phyloP scores from a whole-genome alignment of 1,140 invertebrate species.

The Drosophila sulfurigaster region DNA sequence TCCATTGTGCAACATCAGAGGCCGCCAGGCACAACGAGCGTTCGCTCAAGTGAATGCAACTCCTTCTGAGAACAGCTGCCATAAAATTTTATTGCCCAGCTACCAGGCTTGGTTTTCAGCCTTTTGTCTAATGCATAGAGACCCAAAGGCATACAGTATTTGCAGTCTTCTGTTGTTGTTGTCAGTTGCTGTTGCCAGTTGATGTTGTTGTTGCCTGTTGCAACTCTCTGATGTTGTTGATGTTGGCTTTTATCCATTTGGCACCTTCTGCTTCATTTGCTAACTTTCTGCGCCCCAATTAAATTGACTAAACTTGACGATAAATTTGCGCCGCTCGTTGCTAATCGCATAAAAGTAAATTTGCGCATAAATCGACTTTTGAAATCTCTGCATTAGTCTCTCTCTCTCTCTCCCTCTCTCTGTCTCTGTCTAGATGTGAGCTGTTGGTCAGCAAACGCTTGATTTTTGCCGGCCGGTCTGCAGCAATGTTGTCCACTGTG shows the following conservation, averaged over 20 bases:
- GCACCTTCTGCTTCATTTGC: conserved; percentile 51
- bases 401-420: too few relatives aligned
- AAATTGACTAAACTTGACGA: conserved; percentile 82
- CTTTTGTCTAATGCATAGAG: conserved; percentile 65
- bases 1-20: conserved; percentile 59
- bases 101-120: conserved; percentile 67
- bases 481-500: conserved; percentile 38
- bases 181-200: background rate
- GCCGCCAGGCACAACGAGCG: conserved; percentile 34
- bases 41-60: conserved; percentile 49
- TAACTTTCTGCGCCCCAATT: conserved; percentile 69
- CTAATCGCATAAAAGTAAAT: conserved; percentile 84
- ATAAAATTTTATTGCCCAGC: conserved; percentile 79
- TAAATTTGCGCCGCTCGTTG: conserved; percentile 78
- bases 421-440: too few relatives aligned
- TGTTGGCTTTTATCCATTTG: conserved; percentile 47
- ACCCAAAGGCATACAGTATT: background rate
- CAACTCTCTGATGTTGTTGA: conserved; percentile 5
- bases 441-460: conserved; percentile 14
- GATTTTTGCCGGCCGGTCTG: conserved; percentile 61
- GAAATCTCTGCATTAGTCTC: conserved; percentile 42
- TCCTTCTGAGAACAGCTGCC: conserved; percentile 52
- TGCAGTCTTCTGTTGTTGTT: background rate
- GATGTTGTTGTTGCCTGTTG: background rate
- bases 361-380: conserved; percentile 79